Percentiles rank a stretch among this genome's conserved stretches.
phyloP scores from a whole-genome alignment of 2,888 invertebrate species.

The Heliconius aoede region DNA sequence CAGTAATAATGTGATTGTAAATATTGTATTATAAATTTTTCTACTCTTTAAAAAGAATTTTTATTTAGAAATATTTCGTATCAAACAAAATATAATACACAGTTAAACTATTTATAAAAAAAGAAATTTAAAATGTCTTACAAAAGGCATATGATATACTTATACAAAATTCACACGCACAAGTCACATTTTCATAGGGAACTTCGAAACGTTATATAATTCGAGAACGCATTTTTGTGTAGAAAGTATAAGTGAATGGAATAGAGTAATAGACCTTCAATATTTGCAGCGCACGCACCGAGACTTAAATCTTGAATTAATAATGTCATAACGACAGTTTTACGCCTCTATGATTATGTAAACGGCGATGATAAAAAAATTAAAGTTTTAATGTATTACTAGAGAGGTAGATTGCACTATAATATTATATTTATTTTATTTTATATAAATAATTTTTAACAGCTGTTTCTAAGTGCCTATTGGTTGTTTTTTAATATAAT shows the following conservation, averaged over 20 bases:
- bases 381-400: slow-evolving; percentile 10
- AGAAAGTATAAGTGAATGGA: slow-evolving; percentile 73
- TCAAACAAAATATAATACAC: neutral
- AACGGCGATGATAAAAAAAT: slow-evolving; percentile 9
- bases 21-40: neutral
- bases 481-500: neutral
- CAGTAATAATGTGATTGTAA: neutral
- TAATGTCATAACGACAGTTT: slow-evolving; percentile 21
- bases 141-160: neutral
- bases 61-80: neutral
- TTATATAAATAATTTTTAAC: neutral
- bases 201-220: slow-evolving; percentile 34
- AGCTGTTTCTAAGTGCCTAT: neutral
- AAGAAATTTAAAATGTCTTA: neutral
- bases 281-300: slow-evolving; percentile 34
- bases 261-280: slow-evolving; percentile 45
- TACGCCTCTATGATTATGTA: slow-evolving; percentile 18
- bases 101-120: neutral
- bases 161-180: slow-evolving; percentile 11
- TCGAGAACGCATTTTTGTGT: slow-evolving; percentile 69
- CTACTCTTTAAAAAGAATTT: neutral
- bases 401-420: neutral
- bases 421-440: neutral
- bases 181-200: neutral
- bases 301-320: slow-evolving; percentile 8